These are phyloP conservation scores for Fregetta grallaria DNA, from an alignment of 2,113 vertebrate genomes.

Conservation along the genomic window DNA sequence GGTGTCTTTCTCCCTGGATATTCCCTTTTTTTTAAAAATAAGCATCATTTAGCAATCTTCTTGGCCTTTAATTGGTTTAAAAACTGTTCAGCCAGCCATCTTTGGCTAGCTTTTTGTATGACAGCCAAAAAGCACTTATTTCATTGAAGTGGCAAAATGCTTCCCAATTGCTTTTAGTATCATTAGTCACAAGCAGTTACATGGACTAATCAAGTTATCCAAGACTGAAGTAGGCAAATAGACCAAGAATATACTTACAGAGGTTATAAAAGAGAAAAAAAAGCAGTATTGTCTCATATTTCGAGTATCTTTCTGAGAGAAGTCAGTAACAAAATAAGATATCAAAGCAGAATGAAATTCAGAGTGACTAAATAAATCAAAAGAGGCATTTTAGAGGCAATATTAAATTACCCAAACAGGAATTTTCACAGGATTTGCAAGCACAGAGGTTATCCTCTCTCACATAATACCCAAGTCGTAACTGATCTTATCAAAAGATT, in stretches of 20 bases:
- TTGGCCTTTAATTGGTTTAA: neutral
- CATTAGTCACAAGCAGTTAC: neutral
- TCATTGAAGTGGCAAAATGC: neutral
- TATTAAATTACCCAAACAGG: neutral
- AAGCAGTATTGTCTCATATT: neutral
- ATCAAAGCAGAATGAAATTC: neutral
- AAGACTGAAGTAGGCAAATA: neutral
- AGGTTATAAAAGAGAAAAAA: neutral
- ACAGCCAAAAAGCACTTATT: neutral
- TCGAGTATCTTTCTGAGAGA: neutral
- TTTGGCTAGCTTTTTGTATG: neutral
- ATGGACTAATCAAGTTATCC: neutral
- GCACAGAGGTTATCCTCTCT: neutral
- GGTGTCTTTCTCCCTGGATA: neutral
- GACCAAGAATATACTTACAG: neutral
- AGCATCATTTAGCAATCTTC: neutral
- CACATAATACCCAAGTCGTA: neutral
- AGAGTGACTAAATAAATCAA: neutral
- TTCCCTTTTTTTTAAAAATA: neutral
- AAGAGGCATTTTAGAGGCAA: neutral
- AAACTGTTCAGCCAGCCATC: neutral
- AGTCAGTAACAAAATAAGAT: neutral
- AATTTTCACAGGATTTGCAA: neutral
- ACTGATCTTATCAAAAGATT: neutral
- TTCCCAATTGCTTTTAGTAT: neutral